Conservation (phyloP, 2,888 invertebrate genomes). For the Pammene fasciana region DNA sequence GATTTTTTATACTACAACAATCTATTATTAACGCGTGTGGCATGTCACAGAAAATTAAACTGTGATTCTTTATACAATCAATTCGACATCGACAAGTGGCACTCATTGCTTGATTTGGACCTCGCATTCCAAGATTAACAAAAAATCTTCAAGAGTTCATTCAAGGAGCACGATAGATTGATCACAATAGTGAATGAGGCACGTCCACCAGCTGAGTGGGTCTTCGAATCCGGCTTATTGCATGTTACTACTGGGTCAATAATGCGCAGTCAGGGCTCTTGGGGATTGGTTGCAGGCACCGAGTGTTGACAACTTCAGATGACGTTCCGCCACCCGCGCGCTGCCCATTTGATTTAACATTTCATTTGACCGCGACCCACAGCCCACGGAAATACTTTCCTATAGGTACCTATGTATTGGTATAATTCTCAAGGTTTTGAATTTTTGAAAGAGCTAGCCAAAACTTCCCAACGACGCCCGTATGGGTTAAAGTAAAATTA, state of each 20-base stretch:
- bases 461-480: no score
- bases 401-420: conserved; percentile 1
- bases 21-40: conserved; percentile 30
- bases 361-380: conserved; percentile 22
- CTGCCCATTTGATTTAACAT: conserved; percentile 19
- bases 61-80: conserved; percentile 33
- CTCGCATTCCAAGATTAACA: conserved; percentile 67
- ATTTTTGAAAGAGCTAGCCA: no score
- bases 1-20: not conserved
- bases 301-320: conserved; percentile 44
- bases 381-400: not conserved
- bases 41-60: conserved; percentile 33
- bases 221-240: conserved; percentile 61
- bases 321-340: conserved; percentile 43
- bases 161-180: conserved; percentile 65
- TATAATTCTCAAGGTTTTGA: not conserved
- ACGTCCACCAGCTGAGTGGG: conserved; percentile 53
- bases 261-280: conserved; percentile 53
- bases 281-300: conserved; percentile 52
- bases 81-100: conserved; percentile 52
- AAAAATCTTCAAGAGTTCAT: conserved; percentile 71
- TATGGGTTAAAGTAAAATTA: no score
- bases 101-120: conserved; percentile 60
- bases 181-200: conserved; percentile 60
- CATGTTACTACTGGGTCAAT: conserved; percentile 47